Conservation (phyloP, 1,140 invertebrate genomes). For the Calliopsis andreniformis region DNA sequence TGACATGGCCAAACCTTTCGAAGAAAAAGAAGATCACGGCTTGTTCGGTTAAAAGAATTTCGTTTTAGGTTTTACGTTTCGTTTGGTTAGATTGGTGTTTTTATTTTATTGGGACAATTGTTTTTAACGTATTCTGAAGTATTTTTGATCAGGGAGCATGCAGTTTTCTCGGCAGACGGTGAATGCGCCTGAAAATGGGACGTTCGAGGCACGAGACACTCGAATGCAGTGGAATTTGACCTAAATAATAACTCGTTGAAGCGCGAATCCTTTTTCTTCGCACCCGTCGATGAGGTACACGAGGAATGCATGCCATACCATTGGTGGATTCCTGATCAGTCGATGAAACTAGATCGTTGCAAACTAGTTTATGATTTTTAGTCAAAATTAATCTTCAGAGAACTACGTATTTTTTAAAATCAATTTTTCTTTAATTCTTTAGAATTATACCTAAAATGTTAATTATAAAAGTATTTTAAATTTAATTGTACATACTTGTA, state of each 20-base stretch:
- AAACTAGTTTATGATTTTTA: too few species aligned
- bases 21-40: constrained; percentile 23
- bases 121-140: constrained; percentile 18
- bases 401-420: too few species aligned
- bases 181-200: constrained; percentile 16
- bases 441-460: too few species aligned
- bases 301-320: too few species aligned
- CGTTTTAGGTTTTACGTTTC: not conserved
- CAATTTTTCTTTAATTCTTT: too few species aligned
- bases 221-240: constrained; percentile 28
- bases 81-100: too few species aligned
- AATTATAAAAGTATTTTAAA: too few species aligned
- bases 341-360: too few species aligned
- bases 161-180: not conserved
- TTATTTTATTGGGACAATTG: not conserved
- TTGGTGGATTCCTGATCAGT: too few species aligned
- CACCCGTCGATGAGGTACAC: not conserved
- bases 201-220: constrained; percentile 28
- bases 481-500: too few species aligned
- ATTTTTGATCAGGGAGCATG: not conserved
- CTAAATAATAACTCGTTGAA: constrained; percentile 27
- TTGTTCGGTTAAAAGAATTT: too few species aligned
- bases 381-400: too few species aligned
- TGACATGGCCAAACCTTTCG: constrained; percentile 47
- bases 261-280: not conserved